Conservation (phyloP, 2,888 invertebrate species). For the Lordiphosa andalusiaca region DNA sequence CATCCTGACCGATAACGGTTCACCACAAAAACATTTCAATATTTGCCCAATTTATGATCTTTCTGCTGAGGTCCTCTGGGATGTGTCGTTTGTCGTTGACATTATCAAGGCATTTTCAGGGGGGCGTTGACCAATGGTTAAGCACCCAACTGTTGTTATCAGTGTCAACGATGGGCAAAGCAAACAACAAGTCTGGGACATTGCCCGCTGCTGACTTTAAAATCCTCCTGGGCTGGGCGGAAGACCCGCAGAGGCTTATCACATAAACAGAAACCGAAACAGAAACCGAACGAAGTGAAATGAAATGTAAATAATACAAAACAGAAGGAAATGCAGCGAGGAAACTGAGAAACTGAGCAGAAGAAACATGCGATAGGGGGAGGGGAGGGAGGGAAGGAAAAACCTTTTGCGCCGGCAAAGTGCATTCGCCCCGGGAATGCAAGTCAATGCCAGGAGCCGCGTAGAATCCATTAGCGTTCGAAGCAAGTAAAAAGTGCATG, state of each 20-base stretch:
- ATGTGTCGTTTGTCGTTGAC: conserved; percentile 14
- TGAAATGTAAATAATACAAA: conserved; percentile 31
- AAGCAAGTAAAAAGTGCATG: conserved; percentile 25
- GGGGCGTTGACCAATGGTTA: conserved; percentile 62
- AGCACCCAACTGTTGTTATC: conserved; percentile 17
- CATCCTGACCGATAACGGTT: no score
- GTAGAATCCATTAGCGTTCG: conserved; percentile 63
- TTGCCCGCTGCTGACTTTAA: conserved; percentile 43
- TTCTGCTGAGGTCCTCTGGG: no score
- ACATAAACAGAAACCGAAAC: conserved; percentile 25
- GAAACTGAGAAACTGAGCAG: conserved; percentile 12
- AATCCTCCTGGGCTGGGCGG: conserved; percentile 59
- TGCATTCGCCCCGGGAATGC: conserved; percentile 63
- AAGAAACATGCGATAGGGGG: conserved; percentile 29
- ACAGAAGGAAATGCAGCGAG: conserved; percentile 26
- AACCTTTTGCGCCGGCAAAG: conserved; percentile 61
- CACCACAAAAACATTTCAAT: no score
- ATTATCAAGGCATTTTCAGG: conserved; percentile 25
- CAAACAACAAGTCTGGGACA: conserved; percentile 35
- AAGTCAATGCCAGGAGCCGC: conserved; percentile 28
- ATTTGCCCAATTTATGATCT: no score
- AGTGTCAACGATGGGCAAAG: conserved; percentile 9
- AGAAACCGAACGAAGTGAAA: conserved; percentile 19
- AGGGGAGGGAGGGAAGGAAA: conserved; percentile 40
- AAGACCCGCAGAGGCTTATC: conserved; percentile 70